These are phyloP conservation scores for Mohoua ochrocephala DNA, from an alignment of 2,113 vertebrate species.

Conservation along the genomic window DNA sequence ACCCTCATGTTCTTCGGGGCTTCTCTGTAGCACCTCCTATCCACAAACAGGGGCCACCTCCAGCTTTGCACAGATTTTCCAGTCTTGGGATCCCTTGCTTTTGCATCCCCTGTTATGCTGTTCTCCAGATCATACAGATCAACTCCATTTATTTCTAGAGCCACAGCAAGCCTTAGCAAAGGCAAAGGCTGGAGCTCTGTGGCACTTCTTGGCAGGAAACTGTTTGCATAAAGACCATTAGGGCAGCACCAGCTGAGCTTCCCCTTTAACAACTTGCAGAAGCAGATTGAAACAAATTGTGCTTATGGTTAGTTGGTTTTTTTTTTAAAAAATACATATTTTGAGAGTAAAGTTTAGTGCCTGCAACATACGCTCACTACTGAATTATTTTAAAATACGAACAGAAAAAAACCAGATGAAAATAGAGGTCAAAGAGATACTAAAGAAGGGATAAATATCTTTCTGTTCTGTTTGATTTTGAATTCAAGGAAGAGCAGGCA, in stretches of 20 bases:
- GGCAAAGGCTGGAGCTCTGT: neutral
- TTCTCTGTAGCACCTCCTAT: neutral
- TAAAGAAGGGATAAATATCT: neutral
- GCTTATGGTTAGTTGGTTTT: neutral
- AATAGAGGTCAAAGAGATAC: neutral
- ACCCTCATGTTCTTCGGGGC: fast-evolving
- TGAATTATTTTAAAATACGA: neutral
- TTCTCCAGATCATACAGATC: neutral
- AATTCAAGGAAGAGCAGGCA: neutral
- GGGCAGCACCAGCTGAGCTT: neutral
- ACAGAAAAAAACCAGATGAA: neutral
- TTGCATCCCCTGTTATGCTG: neutral
- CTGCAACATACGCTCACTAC: neutral
- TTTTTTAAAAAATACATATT: neutral
- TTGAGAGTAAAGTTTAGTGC: neutral
- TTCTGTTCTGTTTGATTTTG: neutral
- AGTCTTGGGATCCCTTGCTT: neutral
- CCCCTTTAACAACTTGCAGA: neutral
- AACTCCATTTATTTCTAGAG: neutral
- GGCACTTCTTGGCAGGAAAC: neutral
- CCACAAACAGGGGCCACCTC: neutral
- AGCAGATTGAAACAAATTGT: slow-evolving; percentile 33
- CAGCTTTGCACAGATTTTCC: neutral
- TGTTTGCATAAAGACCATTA: slow-evolving; percentile 15
- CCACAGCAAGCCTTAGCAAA: neutral